Evolutionary conservation across 2,113 vertebrate species (phyloP).

Genomic region (Plestiodon gilberti): DNA sequence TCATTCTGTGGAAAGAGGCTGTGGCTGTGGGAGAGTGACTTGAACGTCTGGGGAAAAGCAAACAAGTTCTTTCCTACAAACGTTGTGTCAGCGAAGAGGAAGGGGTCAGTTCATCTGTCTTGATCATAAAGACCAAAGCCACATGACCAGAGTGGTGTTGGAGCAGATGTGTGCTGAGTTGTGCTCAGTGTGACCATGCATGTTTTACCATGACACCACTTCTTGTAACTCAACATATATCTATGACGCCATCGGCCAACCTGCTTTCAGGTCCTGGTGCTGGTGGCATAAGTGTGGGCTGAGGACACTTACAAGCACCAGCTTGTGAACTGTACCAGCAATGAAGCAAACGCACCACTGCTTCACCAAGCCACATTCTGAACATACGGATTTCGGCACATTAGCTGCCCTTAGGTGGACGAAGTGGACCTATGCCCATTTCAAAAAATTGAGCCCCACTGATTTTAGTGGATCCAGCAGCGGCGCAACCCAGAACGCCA

Average conservation of each 20-base stretch:
- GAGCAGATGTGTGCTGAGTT: too few relatives aligned
- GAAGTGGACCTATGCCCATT: background rate
- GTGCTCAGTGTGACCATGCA: too few relatives aligned
- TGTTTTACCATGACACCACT: background rate
- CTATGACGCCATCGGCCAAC: background rate
- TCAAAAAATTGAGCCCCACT: too few relatives aligned
- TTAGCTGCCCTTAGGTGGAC: background rate
- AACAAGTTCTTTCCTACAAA: background rate
- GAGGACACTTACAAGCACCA: too few relatives aligned
- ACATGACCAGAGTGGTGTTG: too few relatives aligned
- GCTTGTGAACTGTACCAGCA: too few relatives aligned
- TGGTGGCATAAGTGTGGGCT: background rate
- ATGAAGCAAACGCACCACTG: background rate
- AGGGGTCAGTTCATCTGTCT: background rate
- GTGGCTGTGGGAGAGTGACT: background rate
- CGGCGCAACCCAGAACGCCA: too few relatives aligned
- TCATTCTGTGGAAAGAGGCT: background rate
- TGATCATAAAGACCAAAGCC: background rate
- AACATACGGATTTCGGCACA: background rate
- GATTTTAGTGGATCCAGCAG: too few relatives aligned
- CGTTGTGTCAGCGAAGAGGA: background rate
- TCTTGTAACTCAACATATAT: background rate
- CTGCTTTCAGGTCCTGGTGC: background rate
- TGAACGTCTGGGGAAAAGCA: background rate
- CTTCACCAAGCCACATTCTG: background rate